Percentiles rank a stretch among this genome's conserved stretches.
phyloP scores from a whole-genome alignment of 1,140 invertebrate species.

The Phocides pigmalion region DNA sequence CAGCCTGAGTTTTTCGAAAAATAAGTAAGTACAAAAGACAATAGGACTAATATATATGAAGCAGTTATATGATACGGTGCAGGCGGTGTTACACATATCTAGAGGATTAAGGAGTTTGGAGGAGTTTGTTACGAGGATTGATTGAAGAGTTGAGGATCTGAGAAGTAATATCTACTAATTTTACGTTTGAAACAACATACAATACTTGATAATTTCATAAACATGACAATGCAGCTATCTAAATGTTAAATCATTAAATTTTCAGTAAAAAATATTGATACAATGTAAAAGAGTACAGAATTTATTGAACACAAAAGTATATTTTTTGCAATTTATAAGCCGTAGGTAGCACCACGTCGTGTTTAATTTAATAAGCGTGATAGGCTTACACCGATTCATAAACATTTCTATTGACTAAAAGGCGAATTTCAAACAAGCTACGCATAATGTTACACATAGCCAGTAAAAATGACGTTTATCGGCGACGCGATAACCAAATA shows the following conservation, averaged over 20 bases:
- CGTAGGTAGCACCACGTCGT: constrained; percentile 23
- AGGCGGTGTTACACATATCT: too few relatives aligned
- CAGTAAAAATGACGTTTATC: constrained; percentile 60
- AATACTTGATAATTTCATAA: neutral
- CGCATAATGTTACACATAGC: constrained; percentile 43
- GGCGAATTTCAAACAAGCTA: constrained; percentile 49
- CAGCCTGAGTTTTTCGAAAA: too few relatives aligned
- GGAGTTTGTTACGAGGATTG: too few relatives aligned
- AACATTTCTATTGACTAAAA: constrained; percentile 38
- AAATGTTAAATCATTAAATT: constrained; percentile 7
- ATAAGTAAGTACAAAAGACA: too few relatives aligned
- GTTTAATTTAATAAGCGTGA: constrained; percentile 44
- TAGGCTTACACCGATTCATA: constrained; percentile 37
- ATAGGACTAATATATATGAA: too few relatives aligned
- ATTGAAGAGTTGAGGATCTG: too few relatives aligned
- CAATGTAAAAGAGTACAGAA: neutral
- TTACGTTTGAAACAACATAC: too few relatives aligned
- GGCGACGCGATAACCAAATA: constrained; percentile 55
- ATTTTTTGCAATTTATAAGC: constrained; percentile 29
- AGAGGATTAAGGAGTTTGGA: too few relatives aligned
- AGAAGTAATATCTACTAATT: too few relatives aligned
- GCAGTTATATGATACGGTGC: too few relatives aligned
- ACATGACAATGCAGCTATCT: neutral
- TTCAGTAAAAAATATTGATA: constrained; percentile 11
- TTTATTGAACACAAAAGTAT: constrained; percentile 7